phyloP scores from a whole-genome alignment of 2,888 invertebrate species.

The Mesochorus sp. region DNA sequence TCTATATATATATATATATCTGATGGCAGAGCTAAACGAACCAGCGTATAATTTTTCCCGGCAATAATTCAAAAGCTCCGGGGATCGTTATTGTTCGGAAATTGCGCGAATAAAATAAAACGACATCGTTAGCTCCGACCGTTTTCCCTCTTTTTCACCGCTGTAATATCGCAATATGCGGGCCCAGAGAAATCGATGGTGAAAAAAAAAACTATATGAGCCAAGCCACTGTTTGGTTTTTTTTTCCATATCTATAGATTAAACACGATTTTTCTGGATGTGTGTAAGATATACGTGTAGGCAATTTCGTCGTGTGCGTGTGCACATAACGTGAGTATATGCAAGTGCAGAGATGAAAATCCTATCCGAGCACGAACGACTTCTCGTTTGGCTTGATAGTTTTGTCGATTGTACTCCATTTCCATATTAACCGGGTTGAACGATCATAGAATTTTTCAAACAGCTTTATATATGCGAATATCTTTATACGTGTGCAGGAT shows the following conservation, averaged over 20 bases:
- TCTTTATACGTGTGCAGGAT: not conserved
- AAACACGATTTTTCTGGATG: not conserved
- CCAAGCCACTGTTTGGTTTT: slow-evolving; percentile 21
- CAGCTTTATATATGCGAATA: slow-evolving; percentile 2
- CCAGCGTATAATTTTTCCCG: slow-evolving; percentile 11
- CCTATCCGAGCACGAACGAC: slow-evolving; percentile 46
- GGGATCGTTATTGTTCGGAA: slow-evolving; percentile 39
- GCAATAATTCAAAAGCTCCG: slow-evolving; percentile 33
- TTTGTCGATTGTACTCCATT: slow-evolving; percentile 52
- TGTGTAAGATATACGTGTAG: not conserved
- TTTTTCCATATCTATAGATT: not conserved
- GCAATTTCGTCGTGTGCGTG: no score
- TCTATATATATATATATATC: not conserved
- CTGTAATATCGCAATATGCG: slow-evolving; percentile 8
- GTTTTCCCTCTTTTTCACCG: slow-evolving; percentile 4
- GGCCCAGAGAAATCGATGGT: slow-evolving; percentile 26
- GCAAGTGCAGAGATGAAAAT: slow-evolving; percentile 43
- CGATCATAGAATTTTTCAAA: slow-evolving; percentile 38
- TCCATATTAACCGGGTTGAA: slow-evolving; percentile 50
- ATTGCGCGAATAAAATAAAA: slow-evolving; percentile 52
- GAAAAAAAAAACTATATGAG: not conserved
- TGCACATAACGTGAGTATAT: no score
- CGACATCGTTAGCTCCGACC: not conserved
- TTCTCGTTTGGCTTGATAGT: slow-evolving; percentile 49
- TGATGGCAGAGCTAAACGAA: not conserved